These are phyloP conservation scores for Pygocentrus nattereri DNA, from an alignment of 2,797 vertebrate genomes.

Conservation along the genomic window DNA sequence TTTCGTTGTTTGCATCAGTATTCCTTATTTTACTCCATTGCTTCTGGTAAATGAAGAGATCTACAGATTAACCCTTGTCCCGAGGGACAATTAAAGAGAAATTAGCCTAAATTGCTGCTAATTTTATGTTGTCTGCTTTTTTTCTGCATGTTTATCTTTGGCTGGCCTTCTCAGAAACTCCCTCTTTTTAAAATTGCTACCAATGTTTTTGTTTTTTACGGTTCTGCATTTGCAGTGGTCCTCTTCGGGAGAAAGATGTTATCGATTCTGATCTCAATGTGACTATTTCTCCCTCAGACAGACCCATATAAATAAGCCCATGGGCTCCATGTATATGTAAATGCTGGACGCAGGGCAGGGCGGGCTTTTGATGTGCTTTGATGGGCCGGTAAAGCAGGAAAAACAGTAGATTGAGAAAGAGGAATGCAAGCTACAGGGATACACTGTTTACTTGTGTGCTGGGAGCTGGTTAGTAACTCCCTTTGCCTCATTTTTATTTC, in stretches of 20 bases:
- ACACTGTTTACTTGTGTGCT: slow-evolving; percentile 89
- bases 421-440: slow-evolving; percentile 82
- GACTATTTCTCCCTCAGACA: slow-evolving; percentile 79
- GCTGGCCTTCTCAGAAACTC: slow-evolving; percentile 81
- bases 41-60: slow-evolving; percentile 68
- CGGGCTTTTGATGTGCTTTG: slow-evolving; percentile 81
- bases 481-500: slow-evolving; percentile 71
- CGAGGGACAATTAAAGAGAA: slow-evolving; percentile 76
- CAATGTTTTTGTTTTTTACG: slow-evolving; percentile 72
- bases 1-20: slow-evolving; percentile 49
- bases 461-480: slow-evolving; percentile 89
- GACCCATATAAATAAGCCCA: slow-evolving; percentile 52
- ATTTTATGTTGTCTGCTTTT: slow-evolving; percentile 81
- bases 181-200: slow-evolving; percentile 73
- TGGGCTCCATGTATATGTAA: slow-evolving; percentile 61
- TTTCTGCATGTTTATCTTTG: slow-evolving; percentile 80
- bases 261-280: slow-evolving; percentile 90
- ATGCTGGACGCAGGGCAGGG: slow-evolving; percentile 76
- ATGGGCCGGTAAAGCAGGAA: slow-evolving; percentile 85
- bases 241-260: slow-evolving; percentile 87
- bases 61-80: slow-evolving; percentile 78
- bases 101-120: slow-evolving; percentile 78
- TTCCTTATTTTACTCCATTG: slow-evolving; percentile 69
- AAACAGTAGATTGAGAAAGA: slow-evolving; percentile 87
- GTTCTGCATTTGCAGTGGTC: slow-evolving; percentile 78